Conservation (phyloP, 2,797 vertebrate species). For the Nyctibius grandis region DNA sequence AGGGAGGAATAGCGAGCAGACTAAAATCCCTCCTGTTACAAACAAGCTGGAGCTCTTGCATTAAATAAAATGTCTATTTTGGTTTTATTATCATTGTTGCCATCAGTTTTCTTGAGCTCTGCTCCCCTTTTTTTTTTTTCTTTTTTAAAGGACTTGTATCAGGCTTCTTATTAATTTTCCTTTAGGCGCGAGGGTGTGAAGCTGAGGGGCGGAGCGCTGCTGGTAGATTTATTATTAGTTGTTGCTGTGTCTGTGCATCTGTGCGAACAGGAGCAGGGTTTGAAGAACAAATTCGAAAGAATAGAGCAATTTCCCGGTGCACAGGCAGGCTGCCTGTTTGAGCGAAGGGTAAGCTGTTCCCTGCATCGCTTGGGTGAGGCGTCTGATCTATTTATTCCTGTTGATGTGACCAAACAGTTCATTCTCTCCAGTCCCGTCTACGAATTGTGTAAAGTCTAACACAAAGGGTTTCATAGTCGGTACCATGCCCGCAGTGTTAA, state of each 20-base stretch:
- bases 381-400: not conserved
- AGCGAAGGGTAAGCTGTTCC: not conserved
- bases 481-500: fast-evolving
- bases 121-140: not conserved
- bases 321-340: not conserved
- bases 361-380: not conserved
- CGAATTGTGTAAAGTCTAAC: not conserved
- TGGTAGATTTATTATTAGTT: not conserved
- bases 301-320: not conserved
- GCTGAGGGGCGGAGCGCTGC: fast-evolving
- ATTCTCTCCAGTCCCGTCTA: not conserved
- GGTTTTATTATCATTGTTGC: not conserved
- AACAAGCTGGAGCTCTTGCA: not conserved
- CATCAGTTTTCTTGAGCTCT: not conserved
- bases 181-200: not conserved
- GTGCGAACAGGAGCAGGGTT: not conserved
- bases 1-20: not conserved
- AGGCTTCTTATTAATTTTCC: not conserved
- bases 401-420: not conserved
- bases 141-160: not conserved
- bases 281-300: not conserved
- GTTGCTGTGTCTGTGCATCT: not conserved
- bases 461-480: not conserved
- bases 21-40: not conserved
- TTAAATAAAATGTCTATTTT: not conserved